phyloP scores from a whole-genome alignment of 1,140 invertebrate species.

The Aporrectodea caliginosa region DNA sequence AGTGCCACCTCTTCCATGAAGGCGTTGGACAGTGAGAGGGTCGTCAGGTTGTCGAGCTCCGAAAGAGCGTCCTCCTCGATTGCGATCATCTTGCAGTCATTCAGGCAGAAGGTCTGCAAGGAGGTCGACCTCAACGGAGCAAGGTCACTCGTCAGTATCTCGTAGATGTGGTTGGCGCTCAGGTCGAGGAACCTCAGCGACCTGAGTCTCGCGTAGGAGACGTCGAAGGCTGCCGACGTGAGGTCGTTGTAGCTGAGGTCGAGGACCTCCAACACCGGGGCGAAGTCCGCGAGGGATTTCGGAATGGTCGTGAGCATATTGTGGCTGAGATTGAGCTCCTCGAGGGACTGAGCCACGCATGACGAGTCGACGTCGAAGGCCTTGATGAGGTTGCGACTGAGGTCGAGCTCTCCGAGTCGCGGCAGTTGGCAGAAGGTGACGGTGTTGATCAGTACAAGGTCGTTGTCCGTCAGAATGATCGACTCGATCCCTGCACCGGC shows the following conservation, averaged over 20 bases:
- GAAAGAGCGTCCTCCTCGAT: slow-evolving; percentile 19
- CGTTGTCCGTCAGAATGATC: slow-evolving; percentile 21
- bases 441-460: slow-evolving; percentile 27
- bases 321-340: slow-evolving; percentile 26
- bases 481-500: slow-evolving; percentile 22
- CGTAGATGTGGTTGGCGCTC: slow-evolving; percentile 18
- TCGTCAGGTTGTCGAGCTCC: slow-evolving; percentile 19
- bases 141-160: slow-evolving; percentile 18
- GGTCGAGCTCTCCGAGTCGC: slow-evolving; percentile 20
- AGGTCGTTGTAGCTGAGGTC: slow-evolving; percentile 29
- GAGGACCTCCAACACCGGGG: slow-evolving; percentile 26
- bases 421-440: slow-evolving; percentile 20
- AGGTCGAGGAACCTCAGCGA: slow-evolving; percentile 23
- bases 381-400: slow-evolving; percentile 20
- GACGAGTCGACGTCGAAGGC: background rate
- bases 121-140: slow-evolving; percentile 7
- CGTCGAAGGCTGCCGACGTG: slow-evolving; percentile 17
- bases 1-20: slow-evolving; percentile 9
- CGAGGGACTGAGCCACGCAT: slow-evolving; percentile 13
- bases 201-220: slow-evolving; percentile 7
- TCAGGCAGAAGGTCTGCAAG: slow-evolving; percentile 21
- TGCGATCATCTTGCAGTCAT: slow-evolving; percentile 21
- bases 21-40: slow-evolving; percentile 22
- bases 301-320: slow-evolving; percentile 24
- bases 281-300: slow-evolving; percentile 13